These are phyloP conservation scores for Tuta absoluta DNA, from an alignment of 2,888 invertebrate genomes.

Conservation along the genomic window DNA sequence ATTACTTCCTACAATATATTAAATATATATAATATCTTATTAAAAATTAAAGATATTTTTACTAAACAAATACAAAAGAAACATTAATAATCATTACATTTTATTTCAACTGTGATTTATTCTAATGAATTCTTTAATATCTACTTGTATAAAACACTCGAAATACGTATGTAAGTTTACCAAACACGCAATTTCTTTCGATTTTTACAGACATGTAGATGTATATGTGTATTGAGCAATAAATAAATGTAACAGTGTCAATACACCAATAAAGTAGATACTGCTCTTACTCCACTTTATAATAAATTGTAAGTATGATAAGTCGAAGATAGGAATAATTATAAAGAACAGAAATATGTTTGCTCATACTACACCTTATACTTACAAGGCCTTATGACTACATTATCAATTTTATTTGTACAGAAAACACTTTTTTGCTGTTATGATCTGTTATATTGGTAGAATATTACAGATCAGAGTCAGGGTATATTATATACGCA, in stretches of 20 bases:
- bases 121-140: too few relatives aligned
- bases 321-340: not conserved
- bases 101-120: too few relatives aligned
- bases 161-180: not conserved
- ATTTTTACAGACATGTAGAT: not conserved
- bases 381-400: not conserved
- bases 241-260: not conserved
- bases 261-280: not conserved
- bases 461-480: not conserved
- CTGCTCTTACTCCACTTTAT: not conserved
- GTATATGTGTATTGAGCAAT: not conserved
- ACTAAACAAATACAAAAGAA: too few relatives aligned
- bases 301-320: not conserved
- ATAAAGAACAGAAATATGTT: not conserved
- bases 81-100: too few relatives aligned
- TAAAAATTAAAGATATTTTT: too few relatives aligned
- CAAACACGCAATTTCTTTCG: not conserved
- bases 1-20: constrained; percentile 70
- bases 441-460: too few relatives aligned
- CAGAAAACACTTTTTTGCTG: too few relatives aligned
- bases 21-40: too few relatives aligned
- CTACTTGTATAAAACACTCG: too few relatives aligned
- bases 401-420: too few relatives aligned
- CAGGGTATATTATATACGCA: constrained; percentile 34
- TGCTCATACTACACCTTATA: too few relatives aligned